phyloP scores from a whole-genome alignment of 2,797 vertebrate species.

The Poecilia gillii region DNA sequence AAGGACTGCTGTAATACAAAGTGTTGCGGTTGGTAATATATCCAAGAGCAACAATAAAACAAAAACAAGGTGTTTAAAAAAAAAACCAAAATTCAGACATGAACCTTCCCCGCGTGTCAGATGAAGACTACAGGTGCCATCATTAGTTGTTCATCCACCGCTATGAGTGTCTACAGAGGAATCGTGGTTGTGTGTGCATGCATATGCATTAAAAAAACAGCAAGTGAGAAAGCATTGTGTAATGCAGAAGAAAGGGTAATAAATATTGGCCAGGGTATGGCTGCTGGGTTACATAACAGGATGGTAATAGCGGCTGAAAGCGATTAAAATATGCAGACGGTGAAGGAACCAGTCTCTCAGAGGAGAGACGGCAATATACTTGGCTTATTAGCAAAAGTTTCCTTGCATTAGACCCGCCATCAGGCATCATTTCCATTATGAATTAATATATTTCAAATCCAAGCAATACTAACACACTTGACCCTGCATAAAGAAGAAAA shows the following conservation, averaged over 20 bases:
- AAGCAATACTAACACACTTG: conserved; percentile 32
- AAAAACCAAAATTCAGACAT: conserved; percentile 12
- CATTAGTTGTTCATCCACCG: conserved; percentile 12
- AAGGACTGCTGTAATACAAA: conserved; percentile 13
- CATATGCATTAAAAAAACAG: conserved; percentile 19
- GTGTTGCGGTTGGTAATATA: neutral
- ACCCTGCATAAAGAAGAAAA: conserved; percentile 40
- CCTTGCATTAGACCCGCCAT: conserved; percentile 20
- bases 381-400: conserved; percentile 55
- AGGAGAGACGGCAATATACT: conserved; percentile 58
- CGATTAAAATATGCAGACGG: conserved; percentile 58
- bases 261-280: conserved; percentile 40
- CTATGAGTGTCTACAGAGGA: conserved; percentile 4
- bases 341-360: conserved; percentile 36
- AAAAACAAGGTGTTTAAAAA: neutral
- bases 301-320: conserved; percentile 51
- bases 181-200: conserved; percentile 13
- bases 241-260: conserved; percentile 46
- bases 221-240: conserved; percentile 17
- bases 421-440: conserved; percentile 54
- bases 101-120: neutral
- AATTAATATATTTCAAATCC: conserved; percentile 55
- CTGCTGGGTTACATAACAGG: conserved; percentile 61
- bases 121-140: conserved; percentile 13
- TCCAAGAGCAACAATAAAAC: neutral